A percentile compares a stretch with the other conserved stretches of the same genome.
Conservation (phyloP, 2,888 invertebrate species). For the Aleiodes leptofemur region DNA sequence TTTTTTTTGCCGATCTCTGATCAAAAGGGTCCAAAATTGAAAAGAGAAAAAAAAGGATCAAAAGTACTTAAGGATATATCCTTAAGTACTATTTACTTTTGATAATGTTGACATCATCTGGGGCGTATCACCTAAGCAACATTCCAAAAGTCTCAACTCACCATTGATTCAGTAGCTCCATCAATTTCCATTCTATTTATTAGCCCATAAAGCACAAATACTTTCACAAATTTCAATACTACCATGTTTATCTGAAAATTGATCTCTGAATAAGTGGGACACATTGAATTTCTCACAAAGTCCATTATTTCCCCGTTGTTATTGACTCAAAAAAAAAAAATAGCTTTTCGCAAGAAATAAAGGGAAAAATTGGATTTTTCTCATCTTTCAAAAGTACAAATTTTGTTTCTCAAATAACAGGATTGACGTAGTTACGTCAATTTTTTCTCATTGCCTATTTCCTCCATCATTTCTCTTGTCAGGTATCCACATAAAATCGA, state of each 20-base stretch:
- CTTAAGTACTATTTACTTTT: not conserved
- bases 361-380: not conserved
- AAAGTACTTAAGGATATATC: too few species aligned
- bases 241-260: slow-evolving; percentile 30
- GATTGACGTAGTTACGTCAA: not conserved
- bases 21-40: too few species aligned
- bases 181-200: slow-evolving; percentile 52
- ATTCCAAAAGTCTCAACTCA: slow-evolving; percentile 62
- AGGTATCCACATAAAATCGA: not conserved
- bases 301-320: not conserved
- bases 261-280: not conserved
- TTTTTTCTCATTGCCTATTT: slow-evolving; percentile 24
- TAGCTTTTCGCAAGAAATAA: not conserved
- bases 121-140: slow-evolving; percentile 46
- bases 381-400: too few species aligned
- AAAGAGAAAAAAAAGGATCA: too few species aligned
- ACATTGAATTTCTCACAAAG: not conserved
- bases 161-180: slow-evolving; percentile 60
- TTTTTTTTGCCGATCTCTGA: too few species aligned
- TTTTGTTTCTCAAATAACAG: too few species aligned
- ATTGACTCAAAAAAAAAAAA: too few species aligned
- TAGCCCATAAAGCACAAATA: slow-evolving; percentile 59
- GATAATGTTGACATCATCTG: slow-evolving; percentile 37
- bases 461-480: not conserved
- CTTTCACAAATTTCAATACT: slow-evolving; percentile 63